phyloP scores from a whole-genome alignment of 2,113 vertebrate species.

The Columbina picui region DNA sequence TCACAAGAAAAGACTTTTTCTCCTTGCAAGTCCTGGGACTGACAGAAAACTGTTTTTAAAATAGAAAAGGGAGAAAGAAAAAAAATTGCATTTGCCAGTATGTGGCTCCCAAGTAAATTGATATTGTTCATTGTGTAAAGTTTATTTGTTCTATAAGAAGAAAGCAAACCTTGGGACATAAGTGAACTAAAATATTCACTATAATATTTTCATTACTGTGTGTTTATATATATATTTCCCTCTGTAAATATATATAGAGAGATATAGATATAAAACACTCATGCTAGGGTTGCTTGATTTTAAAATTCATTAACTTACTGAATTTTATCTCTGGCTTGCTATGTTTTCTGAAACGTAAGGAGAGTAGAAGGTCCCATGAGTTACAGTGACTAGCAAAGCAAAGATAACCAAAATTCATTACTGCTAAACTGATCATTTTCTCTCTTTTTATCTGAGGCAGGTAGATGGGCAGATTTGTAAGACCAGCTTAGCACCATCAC shows the following conservation, averaged over 20 bases:
- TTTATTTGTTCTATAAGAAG: not conserved
- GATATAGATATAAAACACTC: not conserved
- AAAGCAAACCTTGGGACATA: not conserved
- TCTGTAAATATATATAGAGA: not conserved
- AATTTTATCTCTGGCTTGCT: not conserved
- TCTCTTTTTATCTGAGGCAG: not conserved
- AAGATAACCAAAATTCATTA: not conserved
- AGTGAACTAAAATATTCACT: not conserved
- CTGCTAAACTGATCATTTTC: not conserved
- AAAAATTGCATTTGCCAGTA: not conserved
- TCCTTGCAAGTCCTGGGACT: not conserved
- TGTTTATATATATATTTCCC: not conserved
- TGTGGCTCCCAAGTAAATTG: not conserved
- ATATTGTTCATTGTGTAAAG: not conserved
- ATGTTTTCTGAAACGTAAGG: not conserved
- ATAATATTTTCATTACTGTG: not conserved
- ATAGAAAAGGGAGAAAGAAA: not conserved
- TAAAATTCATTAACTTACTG: not conserved
- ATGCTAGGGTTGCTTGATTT: not conserved
- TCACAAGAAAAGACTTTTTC: not conserved
- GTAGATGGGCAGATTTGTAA: not conserved
- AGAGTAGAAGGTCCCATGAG: not conserved
- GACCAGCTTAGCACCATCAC: not conserved
- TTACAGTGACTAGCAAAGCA: not conserved
- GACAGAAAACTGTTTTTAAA: not conserved